Evolutionary conservation across 2,113 vertebrate genomes (phyloP).

Genomic region (Oostethus manadensis): DNA sequence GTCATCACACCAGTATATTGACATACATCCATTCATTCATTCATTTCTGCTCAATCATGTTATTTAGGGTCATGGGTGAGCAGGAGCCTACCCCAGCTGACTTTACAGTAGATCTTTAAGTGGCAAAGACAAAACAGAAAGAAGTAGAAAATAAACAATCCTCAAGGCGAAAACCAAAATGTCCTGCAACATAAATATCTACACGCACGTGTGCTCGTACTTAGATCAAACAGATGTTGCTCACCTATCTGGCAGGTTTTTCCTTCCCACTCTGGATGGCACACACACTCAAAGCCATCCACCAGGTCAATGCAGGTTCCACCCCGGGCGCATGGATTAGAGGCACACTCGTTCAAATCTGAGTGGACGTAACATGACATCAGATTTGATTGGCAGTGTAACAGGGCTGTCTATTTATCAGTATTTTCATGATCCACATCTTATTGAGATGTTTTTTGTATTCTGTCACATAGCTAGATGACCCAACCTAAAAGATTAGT

Average conservation of each 20-base stretch:
- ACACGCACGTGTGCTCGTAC: neutral
- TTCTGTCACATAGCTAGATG: too few species aligned
- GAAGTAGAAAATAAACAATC: neutral
- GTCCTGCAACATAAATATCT: neutral
- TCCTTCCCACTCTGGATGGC: constrained; percentile 89
- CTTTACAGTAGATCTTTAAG: neutral
- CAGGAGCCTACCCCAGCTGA: too few species aligned
- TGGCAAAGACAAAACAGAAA: constrained; percentile 16
- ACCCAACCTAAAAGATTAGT: too few species aligned
- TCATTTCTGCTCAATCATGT: too few species aligned
- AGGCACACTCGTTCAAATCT: constrained; percentile 89
- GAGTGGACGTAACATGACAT: constrained; percentile 11
- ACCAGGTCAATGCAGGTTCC: constrained; percentile 87
- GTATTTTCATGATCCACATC: too few species aligned
- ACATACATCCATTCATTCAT: too few species aligned
- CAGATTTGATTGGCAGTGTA: neutral
- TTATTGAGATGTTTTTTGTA: neutral
- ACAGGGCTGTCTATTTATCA: neutral
- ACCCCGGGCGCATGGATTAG: constrained; percentile 84
- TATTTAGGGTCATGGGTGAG: too few species aligned
- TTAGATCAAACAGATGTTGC: constrained; percentile 14
- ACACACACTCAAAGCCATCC: constrained; percentile 89
- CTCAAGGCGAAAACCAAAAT: neutral
- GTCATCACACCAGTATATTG: too few species aligned
- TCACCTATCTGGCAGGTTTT: constrained; percentile 93